Conservation (phyloP, 1,140 invertebrate genomes). For the Temnothorax curvispinosus region DNA sequence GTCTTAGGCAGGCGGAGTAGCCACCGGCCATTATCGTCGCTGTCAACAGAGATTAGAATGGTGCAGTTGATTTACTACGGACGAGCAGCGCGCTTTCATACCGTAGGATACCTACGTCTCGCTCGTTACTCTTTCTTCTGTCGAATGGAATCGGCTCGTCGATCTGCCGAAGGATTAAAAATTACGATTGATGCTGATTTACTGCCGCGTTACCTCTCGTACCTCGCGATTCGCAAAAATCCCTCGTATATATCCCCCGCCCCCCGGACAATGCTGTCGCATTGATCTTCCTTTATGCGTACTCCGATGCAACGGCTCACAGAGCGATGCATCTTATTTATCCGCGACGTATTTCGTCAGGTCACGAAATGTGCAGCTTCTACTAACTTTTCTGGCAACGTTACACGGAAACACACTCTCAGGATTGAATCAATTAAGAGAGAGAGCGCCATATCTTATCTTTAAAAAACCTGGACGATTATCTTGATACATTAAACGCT, state of each 20-base stretch:
- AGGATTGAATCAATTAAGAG: slow-evolving; percentile 32
- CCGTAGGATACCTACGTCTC: slow-evolving; percentile 60
- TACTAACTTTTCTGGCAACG: slow-evolving; percentile 38
- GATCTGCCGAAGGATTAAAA: slow-evolving; percentile 79
- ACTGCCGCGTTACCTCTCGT: slow-evolving; percentile 58
- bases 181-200: slow-evolving; percentile 81
- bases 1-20: slow-evolving; percentile 36
- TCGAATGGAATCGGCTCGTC: slow-evolving; percentile 67
- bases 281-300: slow-evolving; percentile 75
- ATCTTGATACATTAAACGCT: neutral
- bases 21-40: slow-evolving; percentile 65
- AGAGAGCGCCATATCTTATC: neutral
- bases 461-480: neutral
- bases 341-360: slow-evolving; percentile 65
- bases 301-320: slow-evolving; percentile 52
- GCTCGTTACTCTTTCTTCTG: slow-evolving; percentile 74
- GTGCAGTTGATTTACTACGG: slow-evolving; percentile 77
- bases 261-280: slow-evolving; percentile 61
- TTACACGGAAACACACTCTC: slow-evolving; percentile 48
- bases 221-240: slow-evolving; percentile 68
- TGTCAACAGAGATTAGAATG: slow-evolving; percentile 77
- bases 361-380: slow-evolving; percentile 46
- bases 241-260: slow-evolving; percentile 59
- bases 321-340: slow-evolving; percentile 71
- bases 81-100: slow-evolving; percentile 75